Conservation (phyloP, 1,140 invertebrate genomes). For the Zaprionus camerounensis region DNA sequence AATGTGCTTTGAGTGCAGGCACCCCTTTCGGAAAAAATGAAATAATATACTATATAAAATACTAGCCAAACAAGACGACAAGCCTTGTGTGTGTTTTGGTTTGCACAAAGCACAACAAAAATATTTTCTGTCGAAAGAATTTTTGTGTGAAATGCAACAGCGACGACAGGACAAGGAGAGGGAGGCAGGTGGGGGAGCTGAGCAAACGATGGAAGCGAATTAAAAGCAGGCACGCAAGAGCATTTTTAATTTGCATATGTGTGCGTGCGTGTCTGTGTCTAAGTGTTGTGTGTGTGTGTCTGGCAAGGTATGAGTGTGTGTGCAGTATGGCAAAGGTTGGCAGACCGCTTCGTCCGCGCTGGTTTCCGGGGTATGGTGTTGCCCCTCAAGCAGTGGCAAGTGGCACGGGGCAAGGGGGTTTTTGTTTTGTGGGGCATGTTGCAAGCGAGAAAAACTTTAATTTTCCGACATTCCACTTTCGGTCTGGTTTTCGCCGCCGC, state of each 20-base stretch:
- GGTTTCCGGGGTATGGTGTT: constrained; percentile 33
- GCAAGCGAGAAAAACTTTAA: constrained; percentile 56
- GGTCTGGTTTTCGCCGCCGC: constrained; percentile 42
- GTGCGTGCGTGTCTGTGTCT: constrained; percentile 16
- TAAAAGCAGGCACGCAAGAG: constrained; percentile 40
- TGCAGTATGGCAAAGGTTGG: constrained; percentile 45
- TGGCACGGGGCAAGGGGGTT: neutral
- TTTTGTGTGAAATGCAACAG: constrained; percentile 50
- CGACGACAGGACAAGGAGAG: constrained; percentile 18
- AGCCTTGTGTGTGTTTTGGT: constrained; percentile 30
- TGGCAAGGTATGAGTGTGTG: constrained; percentile 7
- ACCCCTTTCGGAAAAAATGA: neutral
- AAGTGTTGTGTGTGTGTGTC: neutral
- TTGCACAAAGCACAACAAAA: constrained; percentile 47
- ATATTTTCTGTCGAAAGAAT: constrained; percentile 33
- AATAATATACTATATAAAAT: neutral
- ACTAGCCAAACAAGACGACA: constrained; percentile 2
- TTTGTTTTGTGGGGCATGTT: constrained; percentile 31
- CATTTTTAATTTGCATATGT: constrained; percentile 44
- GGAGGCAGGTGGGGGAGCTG: neutral
- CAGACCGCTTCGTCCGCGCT: constrained; percentile 45
- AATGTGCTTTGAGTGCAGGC: neutral
- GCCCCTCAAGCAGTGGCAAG: neutral
- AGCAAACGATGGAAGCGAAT: constrained; percentile 16
- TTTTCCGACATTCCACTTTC: constrained; percentile 74